Base-by-base conservation (phyloP, 2,888 invertebrate species). In the Drosophila pegasa region DNA sequence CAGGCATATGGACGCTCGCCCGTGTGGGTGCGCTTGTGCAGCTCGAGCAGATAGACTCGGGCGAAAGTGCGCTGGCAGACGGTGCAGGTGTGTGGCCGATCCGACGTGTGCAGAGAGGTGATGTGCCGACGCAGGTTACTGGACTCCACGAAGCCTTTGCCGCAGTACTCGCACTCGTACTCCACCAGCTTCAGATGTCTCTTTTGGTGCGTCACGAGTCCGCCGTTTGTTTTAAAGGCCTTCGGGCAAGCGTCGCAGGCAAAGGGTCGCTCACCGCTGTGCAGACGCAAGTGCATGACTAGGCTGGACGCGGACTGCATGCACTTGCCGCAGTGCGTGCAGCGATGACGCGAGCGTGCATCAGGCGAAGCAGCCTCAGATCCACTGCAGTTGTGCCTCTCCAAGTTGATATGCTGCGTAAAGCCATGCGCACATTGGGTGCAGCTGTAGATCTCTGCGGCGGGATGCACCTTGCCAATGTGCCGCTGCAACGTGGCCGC, bases 31-130 rank as follows among this genome's bases (percentile, higher is more conserved):
- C 91, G 87, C 50, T 77, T 80, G 6, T 94, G 92, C 8, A 94
- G 92, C 75, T 94, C 94, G 0, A 91, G 70, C 47, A 90, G 67
- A 59, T 90, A 92, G 6, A 91, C 91, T 3, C 91, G 85, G 0
- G 90, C 74, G 62, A 92, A 92, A 2, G 83, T 84, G 33, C 88
- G 82, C 6, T 87, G 82, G 50, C 92, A 92, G 1, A 87, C 45
- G n/a, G 85, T 87, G 58, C 91, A 91, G 4, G 66, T 67, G 58
- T 91, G 91, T 0, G 92, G 92, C 14, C 90, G 88, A 31, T 91
- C 90, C 0, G 89, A 86, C 3, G 91, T 91, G 64, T 92, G 92
- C 16, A 65, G 10, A 0, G 87, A 87, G 8, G 84, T 81, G 73
- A 91, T 89, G 48, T 92, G 92, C 0, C 89, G 89, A 5, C 72